Evolutionary conservation across 2,888 invertebrate genomes (phyloP).

Genomic region (Tetragonisca angustula): DNA sequence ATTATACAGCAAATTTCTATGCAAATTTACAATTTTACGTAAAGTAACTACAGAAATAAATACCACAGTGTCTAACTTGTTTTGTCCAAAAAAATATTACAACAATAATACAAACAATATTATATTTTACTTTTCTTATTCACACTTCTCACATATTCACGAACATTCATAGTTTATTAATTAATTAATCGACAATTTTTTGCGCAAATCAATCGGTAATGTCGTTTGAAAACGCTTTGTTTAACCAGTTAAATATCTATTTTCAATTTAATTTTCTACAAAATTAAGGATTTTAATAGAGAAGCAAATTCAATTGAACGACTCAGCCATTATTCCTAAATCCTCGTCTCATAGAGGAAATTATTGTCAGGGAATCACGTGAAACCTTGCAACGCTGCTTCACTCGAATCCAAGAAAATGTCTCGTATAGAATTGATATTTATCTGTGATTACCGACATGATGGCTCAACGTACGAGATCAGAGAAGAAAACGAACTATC

Average conservation of each 20-base stretch:
- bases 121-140: background rate
- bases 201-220: too few relatives aligned
- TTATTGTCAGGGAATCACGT: background rate
- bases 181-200: too few relatives aligned
- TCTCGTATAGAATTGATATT: background rate
- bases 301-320: background rate
- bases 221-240: background rate
- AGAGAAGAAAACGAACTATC: background rate
- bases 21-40: too few relatives aligned
- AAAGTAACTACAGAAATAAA: background rate
- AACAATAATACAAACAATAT: too few relatives aligned
- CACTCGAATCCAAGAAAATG: background rate
- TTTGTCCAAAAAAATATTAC: background rate
- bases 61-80: background rate
- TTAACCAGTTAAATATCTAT: background rate
- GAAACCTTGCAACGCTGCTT: background rate
- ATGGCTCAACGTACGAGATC: background rate
- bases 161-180: too few relatives aligned
- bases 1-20: too few relatives aligned
- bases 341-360: background rate
- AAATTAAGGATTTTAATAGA: background rate
- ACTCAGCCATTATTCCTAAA: background rate
- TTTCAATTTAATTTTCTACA: background rate
- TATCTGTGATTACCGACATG: background rate
- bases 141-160: too few relatives aligned